Conservation (phyloP, 2,113 vertebrate genomes). For the Varanus komodoensis region DNA sequence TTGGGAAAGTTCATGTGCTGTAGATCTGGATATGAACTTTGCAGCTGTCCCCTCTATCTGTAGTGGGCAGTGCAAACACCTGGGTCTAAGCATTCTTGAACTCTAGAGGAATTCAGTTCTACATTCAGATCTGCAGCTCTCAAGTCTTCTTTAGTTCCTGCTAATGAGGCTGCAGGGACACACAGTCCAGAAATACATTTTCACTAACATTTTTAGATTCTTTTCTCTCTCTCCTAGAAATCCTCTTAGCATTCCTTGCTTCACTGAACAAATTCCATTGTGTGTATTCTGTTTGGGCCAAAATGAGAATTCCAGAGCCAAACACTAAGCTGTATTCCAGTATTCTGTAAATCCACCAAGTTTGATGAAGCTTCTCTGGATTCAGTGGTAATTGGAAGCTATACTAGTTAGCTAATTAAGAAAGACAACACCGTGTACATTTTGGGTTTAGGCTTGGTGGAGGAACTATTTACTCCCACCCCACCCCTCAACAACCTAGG, state of each 20-base stretch:
- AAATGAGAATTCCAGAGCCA: conserved; percentile 30
- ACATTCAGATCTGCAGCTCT: not conserved
- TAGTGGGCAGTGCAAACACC: conserved; percentile 29
- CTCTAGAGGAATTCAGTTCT: conserved; percentile 18
- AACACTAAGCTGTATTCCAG: not conserved
- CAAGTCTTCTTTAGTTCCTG: conserved; percentile 28
- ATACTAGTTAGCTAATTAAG: not conserved
- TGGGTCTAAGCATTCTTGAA: conserved; percentile 24
- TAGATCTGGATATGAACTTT: conserved; percentile 28
- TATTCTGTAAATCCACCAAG: not conserved
- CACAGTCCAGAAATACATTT: conserved; percentile 17
- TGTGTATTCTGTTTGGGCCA: not conserved
- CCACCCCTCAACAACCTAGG: no score
- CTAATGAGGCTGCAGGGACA: conserved; percentile 16
- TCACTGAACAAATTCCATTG: conserved; percentile 29
- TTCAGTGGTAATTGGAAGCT: not conserved
- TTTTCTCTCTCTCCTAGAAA: conserved; percentile 9
- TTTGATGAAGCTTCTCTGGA: not conserved
- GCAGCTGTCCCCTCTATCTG: conserved; percentile 16
- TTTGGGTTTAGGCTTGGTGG: not conserved
- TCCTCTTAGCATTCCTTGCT: not conserved
- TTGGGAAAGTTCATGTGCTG: conserved; percentile 33
- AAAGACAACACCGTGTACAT: no score
- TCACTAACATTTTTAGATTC: conserved; percentile 15
- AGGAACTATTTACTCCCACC: not conserved